These are phyloP conservation scores for Lottia scabra DNA, from an alignment of 2,888 invertebrate genomes.

Conservation along the genomic window DNA sequence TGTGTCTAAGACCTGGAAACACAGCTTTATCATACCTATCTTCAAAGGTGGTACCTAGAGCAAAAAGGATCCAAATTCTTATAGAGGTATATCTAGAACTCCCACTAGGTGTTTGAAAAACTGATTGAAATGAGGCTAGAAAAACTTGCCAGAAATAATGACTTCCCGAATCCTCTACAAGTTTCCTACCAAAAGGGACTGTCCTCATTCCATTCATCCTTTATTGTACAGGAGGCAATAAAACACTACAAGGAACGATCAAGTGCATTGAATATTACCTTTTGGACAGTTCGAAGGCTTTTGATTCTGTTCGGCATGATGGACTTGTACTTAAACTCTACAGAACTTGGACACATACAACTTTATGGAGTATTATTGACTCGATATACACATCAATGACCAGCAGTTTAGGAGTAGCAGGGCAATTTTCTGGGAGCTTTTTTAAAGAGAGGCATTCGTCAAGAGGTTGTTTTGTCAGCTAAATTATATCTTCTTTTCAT, in stretches of 20 bases:
- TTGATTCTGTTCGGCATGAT: constrained; percentile 8
- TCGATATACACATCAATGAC: background rate
- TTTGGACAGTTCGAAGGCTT: constrained; percentile 16
- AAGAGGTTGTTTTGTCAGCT: background rate
- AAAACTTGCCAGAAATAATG: background rate
- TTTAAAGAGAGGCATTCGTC: background rate
- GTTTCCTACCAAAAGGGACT: constrained; percentile 13
- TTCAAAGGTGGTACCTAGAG: constrained; percentile 12
- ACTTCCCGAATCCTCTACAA: constrained; percentile 12
- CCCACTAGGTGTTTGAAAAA: constrained; percentile 12
- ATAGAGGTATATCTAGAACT: constrained; percentile 6
- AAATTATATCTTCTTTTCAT: background rate
- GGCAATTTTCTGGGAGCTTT: background rate
- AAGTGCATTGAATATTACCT: background rate
- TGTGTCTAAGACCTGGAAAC: background rate
- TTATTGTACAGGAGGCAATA: constrained; percentile 9
- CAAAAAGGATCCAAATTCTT: background rate
- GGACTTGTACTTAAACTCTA: background rate
- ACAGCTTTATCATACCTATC: constrained; percentile 5
- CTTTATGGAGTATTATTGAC: background rate
- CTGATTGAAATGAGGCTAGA: background rate
- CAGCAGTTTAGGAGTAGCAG: background rate
- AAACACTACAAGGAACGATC: constrained; percentile 1
- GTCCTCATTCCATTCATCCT: background rate
- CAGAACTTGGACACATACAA: background rate